phyloP scores from a whole-genome alignment of 2,888 invertebrate genomes.

The Calameuta idolon region DNA sequence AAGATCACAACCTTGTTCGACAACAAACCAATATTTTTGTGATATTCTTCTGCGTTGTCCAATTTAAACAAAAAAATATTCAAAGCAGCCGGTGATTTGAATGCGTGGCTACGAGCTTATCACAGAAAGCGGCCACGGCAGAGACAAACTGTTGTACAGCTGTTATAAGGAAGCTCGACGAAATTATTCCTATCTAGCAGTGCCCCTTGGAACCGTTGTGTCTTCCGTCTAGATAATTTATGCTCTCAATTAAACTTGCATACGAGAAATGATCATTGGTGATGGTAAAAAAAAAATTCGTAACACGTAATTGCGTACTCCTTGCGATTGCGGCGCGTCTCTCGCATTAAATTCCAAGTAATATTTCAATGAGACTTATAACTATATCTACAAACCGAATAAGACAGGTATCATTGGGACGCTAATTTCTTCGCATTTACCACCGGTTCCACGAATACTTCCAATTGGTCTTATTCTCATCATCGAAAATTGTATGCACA shows the following conservation, averaged over 20 bases:
- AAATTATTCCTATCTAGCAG: not conserved
- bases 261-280: constrained; percentile 27
- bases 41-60: not conserved
- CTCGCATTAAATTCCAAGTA: not conserved
- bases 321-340: not conserved
- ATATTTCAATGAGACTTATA: not conserved
- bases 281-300: not conserved
- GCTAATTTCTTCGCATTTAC: not conserved
- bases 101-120: not conserved
- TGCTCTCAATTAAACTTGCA: constrained; percentile 40
- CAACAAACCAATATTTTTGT: not conserved
- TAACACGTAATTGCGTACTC: not conserved
- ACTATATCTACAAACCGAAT: not conserved
- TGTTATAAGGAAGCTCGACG: not conserved
- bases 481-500: not conserved
- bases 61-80: not conserved
- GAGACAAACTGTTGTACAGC: not conserved
- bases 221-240: constrained; percentile 26
- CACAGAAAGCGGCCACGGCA: not conserved
- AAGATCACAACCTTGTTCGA: not conserved
- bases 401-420: not conserved
- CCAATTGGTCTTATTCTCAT: not conserved
- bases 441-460: not conserved
- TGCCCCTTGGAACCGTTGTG: not conserved
- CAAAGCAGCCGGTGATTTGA: not conserved